A percentile compares a stretch with the other conserved stretches of the same genome.
Evolutionary conservation across 2,113 vertebrate genomes (phyloP).

Genomic region (Nannobrachium achirus): DNA sequence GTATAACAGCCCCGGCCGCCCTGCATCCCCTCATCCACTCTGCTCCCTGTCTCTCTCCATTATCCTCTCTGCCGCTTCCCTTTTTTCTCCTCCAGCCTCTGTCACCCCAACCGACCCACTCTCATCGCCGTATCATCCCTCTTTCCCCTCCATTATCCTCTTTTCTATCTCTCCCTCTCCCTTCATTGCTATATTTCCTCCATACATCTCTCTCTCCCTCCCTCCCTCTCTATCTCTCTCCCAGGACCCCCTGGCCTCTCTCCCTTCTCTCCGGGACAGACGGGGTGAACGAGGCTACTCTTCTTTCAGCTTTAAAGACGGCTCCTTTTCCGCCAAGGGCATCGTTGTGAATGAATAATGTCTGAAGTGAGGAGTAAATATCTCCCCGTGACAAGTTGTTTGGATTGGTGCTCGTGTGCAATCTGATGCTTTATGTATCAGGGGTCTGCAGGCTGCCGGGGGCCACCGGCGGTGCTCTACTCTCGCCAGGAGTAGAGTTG

Average conservation of each 20-base stretch:
- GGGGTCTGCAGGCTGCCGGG: too few relatives aligned
- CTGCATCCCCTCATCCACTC: neutral
- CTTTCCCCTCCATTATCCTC: neutral
- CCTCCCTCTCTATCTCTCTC: conserved; percentile 9
- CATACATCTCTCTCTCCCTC: conserved; percentile 5
- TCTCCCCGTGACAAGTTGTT: conserved; percentile 74
- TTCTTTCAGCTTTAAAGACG: conserved; percentile 52
- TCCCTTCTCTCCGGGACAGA: conserved; percentile 42
- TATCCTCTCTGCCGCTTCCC: neutral
- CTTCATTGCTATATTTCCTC: conserved; percentile 9
- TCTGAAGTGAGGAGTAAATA: conserved; percentile 71
- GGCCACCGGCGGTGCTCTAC: too few relatives aligned
- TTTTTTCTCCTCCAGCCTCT: neutral
- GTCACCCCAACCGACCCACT: neutral
- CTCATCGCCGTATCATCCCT: too few relatives aligned
- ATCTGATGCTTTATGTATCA: conserved; percentile 70
- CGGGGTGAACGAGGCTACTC: conserved; percentile 47
- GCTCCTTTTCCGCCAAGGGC: conserved; percentile 65
- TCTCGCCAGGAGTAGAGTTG: too few relatives aligned
- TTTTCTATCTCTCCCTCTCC: neutral
- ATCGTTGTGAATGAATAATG: conserved; percentile 73
- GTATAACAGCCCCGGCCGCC: neutral
- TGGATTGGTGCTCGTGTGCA: conserved; percentile 69
- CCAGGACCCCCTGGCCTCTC: too few relatives aligned
- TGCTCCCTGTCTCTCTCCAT: conserved; percentile 1